Conservation (phyloP, 2,113 vertebrate species). For the Aegotheles bennettii region DNA sequence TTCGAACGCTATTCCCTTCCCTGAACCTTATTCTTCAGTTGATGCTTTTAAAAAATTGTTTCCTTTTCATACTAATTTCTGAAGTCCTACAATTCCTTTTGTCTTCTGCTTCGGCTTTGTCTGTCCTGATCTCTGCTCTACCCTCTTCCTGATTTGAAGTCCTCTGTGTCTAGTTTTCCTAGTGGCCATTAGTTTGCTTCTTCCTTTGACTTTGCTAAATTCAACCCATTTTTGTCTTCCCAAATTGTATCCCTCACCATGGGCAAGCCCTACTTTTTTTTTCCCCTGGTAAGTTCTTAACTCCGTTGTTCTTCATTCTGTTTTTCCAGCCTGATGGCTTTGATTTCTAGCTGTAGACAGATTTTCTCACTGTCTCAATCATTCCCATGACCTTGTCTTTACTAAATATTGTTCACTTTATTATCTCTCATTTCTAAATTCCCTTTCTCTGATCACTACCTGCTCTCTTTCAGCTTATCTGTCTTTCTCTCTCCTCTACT, state of each 20-base stretch:
- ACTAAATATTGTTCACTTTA: conserved; percentile 46
- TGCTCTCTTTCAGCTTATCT: conserved; percentile 34
- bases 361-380: conserved; percentile 11
- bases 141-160: not conserved
- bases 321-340: not conserved
- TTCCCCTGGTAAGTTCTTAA: not conserved
- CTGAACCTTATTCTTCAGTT: not conserved
- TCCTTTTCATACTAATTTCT: not conserved
- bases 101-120: not conserved
- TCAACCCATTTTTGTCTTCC: not conserved
- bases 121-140: not conserved
- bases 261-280: not conserved
- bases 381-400: conserved; percentile 53
- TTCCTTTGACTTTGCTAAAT: not conserved
- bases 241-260: not conserved
- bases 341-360: conserved; percentile 5
- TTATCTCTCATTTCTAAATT: conserved; percentile 48
- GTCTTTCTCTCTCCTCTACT: conserved; percentile 29
- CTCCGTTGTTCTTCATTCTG: not conserved
- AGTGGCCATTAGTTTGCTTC: not conserved
- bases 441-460: conserved; percentile 40
- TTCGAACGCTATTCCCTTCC: not conserved
- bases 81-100: not conserved
- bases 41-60: not conserved
- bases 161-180: not conserved